Percentiles rank a stretch among this genome's conserved stretches.
Conservation (phyloP, 2,797 vertebrate species). For the Ciconia nigra region DNA sequence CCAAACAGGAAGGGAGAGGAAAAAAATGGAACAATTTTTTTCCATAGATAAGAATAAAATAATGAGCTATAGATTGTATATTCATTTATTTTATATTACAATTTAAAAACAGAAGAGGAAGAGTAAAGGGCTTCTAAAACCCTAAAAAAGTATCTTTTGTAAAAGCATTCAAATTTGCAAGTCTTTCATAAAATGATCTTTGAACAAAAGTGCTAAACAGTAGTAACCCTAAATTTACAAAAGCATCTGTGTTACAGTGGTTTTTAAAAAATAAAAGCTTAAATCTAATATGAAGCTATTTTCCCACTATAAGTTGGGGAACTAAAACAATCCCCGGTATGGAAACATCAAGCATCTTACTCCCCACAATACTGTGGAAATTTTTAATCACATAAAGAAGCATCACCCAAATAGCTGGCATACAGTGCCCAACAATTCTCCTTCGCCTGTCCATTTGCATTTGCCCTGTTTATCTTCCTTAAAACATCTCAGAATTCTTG, state of each 20-base stretch:
- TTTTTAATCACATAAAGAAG: neutral
- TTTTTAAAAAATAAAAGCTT: neutral
- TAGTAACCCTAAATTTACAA: neutral
- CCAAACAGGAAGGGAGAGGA: neutral
- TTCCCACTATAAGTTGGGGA: neutral
- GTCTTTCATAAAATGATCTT: slow-evolving; percentile 53
- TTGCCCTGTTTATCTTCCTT: slow-evolving; percentile 20
- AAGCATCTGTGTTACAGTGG: neutral
- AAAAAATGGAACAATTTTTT: slow-evolving; percentile 30
- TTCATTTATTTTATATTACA: neutral
- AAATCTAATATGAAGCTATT: neutral
- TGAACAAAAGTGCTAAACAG: neutral
- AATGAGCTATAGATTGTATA: neutral
- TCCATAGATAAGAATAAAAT: neutral
- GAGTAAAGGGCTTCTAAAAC: neutral
- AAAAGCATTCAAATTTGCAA: slow-evolving; percentile 46
- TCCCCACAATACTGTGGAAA: neutral
- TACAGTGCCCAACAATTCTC: neutral
- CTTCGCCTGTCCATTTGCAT: neutral
- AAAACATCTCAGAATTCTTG: slow-evolving; percentile 59
- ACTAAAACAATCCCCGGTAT: neutral
- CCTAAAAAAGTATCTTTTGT: neutral
- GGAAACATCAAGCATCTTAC: neutral
- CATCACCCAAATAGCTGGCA: neutral
- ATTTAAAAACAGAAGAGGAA: neutral